Conservation (phyloP, 2,113 vertebrate genomes). For the Pterocles burchelli region DNA sequence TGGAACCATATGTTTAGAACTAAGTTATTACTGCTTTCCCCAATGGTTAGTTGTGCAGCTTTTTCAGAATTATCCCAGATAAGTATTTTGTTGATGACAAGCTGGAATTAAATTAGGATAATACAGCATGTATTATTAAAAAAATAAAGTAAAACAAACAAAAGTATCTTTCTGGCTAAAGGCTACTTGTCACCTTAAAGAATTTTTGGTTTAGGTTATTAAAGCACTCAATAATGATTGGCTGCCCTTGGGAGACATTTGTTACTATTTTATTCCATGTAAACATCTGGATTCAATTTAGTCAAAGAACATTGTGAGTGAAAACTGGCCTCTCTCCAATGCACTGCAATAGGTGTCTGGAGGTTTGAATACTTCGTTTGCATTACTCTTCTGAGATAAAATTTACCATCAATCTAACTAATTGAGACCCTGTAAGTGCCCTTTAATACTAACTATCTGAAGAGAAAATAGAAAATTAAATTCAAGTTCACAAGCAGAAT, state of each 20-base stretch:
- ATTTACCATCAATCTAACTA: conserved; percentile 17
- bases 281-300: conserved; percentile 77
- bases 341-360: conserved; percentile 30
- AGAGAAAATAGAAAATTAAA: background rate
- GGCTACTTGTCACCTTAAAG: conserved; percentile 47
- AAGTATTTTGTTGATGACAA: conserved; percentile 42
- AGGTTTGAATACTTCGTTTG: background rate
- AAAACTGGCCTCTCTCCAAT: conserved; percentile 54
- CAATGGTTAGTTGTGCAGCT: conserved; percentile 27
- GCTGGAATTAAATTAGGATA: conserved; percentile 51
- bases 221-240: conserved; percentile 59
- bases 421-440: background rate
- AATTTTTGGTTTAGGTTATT: conserved; percentile 57
- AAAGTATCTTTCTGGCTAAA: conserved; percentile 24
- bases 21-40: conserved; percentile 28
- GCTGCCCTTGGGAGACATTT: conserved; percentile 49
- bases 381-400: conserved; percentile 43
- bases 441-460: background rate
- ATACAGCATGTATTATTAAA: conserved; percentile 17
- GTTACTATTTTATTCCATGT: conserved; percentile 70
- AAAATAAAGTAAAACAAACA: conserved; percentile 9
- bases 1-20: conserved; percentile 32
- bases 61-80: conserved; percentile 35
- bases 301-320: conserved; percentile 11
- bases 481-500: background rate